Conservation (phyloP, 2,797 vertebrate genomes). For the Hapalemur alaotrensis region DNA sequence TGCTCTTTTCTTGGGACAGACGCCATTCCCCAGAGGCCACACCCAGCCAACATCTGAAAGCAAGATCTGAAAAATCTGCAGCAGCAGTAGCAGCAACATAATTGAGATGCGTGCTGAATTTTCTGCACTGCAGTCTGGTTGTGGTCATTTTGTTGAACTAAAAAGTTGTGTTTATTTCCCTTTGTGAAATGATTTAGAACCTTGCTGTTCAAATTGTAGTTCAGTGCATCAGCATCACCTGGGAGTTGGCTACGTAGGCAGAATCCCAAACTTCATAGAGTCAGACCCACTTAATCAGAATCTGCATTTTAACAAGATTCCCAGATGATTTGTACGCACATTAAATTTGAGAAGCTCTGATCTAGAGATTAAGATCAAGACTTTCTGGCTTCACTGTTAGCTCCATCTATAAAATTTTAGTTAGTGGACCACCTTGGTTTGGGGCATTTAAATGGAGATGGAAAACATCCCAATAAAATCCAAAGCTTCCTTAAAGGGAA, state of each 20-base stretch:
- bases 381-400: neutral
- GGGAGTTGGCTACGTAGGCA: neutral
- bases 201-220: neutral
- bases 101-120: neutral
- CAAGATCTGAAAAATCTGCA: neutral
- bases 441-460: neutral
- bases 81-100: neutral
- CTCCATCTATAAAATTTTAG: neutral
- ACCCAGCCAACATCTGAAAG: neutral
- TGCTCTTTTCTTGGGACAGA: slow-evolving; percentile 22
- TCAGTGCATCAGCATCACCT: neutral
- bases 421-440: neutral
- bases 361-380: neutral
- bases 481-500: neutral
- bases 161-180: neutral
- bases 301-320: neutral
- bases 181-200: neutral
- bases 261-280: neutral
- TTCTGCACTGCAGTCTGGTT: neutral
- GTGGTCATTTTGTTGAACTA: neutral
- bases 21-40: neutral
- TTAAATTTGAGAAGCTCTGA: neutral
- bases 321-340: neutral
- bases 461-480: neutral
- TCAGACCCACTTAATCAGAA: neutral